Evolutionary conservation across 2,888 invertebrate genomes (phyloP).

Genomic region (Eupithecia tripunctaria): DNA sequence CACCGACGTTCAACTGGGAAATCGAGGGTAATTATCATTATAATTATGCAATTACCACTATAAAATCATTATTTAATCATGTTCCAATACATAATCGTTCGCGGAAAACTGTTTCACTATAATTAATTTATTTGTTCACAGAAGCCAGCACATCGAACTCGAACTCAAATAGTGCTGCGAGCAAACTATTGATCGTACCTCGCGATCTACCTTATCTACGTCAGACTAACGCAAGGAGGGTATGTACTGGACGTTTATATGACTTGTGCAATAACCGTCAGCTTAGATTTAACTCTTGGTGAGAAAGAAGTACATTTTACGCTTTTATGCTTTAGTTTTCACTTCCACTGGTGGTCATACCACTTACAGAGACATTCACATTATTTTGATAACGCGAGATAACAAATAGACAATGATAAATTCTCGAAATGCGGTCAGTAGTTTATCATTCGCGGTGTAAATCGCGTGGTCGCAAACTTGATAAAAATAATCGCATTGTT

Average conservation of each 20-base stretch:
- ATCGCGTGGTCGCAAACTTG: constrained; percentile 32
- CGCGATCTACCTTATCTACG: constrained; percentile 80
- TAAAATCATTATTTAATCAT: constrained; percentile 33
- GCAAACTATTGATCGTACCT: constrained; percentile 78
- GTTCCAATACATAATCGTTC: constrained; percentile 27
- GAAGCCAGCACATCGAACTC: constrained; percentile 76
- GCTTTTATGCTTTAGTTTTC: constrained; percentile 1
- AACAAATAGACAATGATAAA: constrained; percentile 20
- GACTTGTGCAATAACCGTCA: constrained; percentile 1
- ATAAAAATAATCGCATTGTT: constrained; percentile 42
- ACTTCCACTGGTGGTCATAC: not conserved
- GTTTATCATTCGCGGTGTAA: constrained; percentile 24
- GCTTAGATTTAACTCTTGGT: not conserved
- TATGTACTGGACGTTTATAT: constrained; percentile 48
- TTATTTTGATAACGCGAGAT: constrained; percentile 17
- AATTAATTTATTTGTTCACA: constrained; percentile 50
- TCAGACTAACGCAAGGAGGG: constrained; percentile 83
- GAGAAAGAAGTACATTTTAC: not conserved
- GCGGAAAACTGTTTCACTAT: constrained; percentile 32
- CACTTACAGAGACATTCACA: not conserved
- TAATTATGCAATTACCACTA: constrained; percentile 22
- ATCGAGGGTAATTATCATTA: constrained; percentile 64
- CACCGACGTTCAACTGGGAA: constrained; percentile 71
- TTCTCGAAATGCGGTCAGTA: constrained; percentile 32
- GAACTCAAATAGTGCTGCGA: constrained; percentile 66